These are phyloP conservation scores for Nasonia giraulti DNA, from an alignment of 1,140 invertebrate species.

Conservation along the genomic window DNA sequence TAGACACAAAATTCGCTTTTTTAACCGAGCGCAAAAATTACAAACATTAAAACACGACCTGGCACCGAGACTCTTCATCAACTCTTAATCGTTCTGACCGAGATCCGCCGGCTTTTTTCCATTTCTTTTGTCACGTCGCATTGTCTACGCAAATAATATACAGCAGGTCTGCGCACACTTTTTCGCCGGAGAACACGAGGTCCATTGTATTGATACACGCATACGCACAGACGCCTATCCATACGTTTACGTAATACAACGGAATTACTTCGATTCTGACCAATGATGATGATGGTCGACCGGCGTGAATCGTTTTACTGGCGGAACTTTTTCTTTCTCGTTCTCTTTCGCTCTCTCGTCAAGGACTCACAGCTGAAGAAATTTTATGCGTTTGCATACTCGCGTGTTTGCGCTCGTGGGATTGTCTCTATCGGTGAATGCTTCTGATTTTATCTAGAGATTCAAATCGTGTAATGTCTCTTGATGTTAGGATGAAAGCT, in stretches of 20 bases:
- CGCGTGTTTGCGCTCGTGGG: neutral
- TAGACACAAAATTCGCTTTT: neutral
- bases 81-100: conserved; percentile 23
- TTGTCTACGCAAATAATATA: neutral
- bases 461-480: too few species aligned
- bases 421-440: too few species aligned
- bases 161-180: neutral
- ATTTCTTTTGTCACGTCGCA: neutral
- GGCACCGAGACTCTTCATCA: neutral
- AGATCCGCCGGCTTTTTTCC: conserved; percentile 1
- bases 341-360: neutral
- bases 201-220: neutral
- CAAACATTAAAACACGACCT: neutral
- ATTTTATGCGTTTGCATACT: neutral
- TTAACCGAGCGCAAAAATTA: neutral
- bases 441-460: too few species aligned
- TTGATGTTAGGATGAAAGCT: too few species aligned
- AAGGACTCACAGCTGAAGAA: neutral
- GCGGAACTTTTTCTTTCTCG: neutral
- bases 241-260: conserved; percentile 1
- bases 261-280: conserved; percentile 7
- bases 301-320: neutral
- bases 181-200: neutral
- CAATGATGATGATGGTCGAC: neutral
- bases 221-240: neutral